Base-by-base conservation (phyloP, 2,888 invertebrate genomes). In the Entomobrya multifasciata region DNA sequence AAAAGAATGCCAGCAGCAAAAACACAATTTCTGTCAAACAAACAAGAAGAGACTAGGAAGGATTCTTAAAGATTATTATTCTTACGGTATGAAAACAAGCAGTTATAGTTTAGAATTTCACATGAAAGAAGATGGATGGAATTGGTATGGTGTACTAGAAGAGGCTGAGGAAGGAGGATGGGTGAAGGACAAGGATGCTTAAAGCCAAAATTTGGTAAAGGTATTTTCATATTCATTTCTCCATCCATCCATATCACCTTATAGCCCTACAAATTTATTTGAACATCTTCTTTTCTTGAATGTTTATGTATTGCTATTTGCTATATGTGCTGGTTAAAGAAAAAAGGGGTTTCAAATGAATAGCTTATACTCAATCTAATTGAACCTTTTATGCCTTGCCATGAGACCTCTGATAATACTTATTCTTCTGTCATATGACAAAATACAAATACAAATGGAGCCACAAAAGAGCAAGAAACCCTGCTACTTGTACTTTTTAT, bases 1-100 rank as follows among this genome's bases (percentile, higher is more conserved):
- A 17, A n/a, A 52, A 52, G n/a, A n/a, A 52, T 52, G 52, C 52
- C 52, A 22, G 55, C 22, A 55, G 22, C 55, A 55, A 55, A 55
- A 22, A 22, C 8, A 55, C 55, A 17, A 17, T 55, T 55, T 55
- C 55, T 55, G 55, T 55, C 22, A 55, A 22, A 22, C 3, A 22
- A 55, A 55, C 22, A 55, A 20, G 55, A 55, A 52, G 52, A n/a
- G 20, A 20, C 36, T 2, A 52, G 52, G 52, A n/a, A 52, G n/a
- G 52, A 52, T 52, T 52, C n/a, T 52, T 52, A 15, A 55, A 20
- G 22, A 55, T 22, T 55, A 55, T 17, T 22, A 17, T 55, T 52
- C 5, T 20, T 52, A 52, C 52, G 5, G 52, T n/a, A 67, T 67
- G 67, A 67, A 67, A 67, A 67, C 36, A 36, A 36, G 67, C 41